A percentile compares a stretch with the other conserved stretches of the same genome.
phyloP scores from a whole-genome alignment of 2,888 invertebrate genomes.

The Pollenia amentaria region DNA sequence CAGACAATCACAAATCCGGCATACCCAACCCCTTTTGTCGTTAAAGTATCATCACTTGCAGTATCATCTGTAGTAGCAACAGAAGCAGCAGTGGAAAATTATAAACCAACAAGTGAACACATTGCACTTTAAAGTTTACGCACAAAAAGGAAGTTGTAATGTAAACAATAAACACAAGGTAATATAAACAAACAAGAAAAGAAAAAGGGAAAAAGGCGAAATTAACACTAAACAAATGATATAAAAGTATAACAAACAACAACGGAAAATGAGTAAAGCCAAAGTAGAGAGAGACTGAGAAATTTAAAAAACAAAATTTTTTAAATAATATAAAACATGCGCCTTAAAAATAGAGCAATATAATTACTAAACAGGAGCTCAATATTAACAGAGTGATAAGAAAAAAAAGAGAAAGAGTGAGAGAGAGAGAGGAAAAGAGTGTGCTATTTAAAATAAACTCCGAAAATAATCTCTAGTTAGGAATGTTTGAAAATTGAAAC shows the following conservation, averaged over 20 bases:
- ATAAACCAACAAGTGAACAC: constrained; percentile 72
- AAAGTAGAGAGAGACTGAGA: constrained; percentile 6
- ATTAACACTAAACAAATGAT: constrained; percentile 45
- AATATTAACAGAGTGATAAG: not conserved
- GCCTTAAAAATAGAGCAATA: constrained; percentile 14
- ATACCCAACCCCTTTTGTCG: not conserved
- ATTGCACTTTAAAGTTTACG: constrained; percentile 65
- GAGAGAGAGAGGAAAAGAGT: constrained; percentile 20
- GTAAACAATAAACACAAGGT: constrained; percentile 70
- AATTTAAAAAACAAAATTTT: not conserved
- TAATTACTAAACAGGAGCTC: not conserved
- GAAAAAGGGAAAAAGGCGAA: constrained; percentile 7
- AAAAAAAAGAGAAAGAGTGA: not conserved
- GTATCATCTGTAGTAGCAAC: constrained; percentile 36
- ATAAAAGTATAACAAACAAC: constrained; percentile 20
- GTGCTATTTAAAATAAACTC: constrained; percentile 27
- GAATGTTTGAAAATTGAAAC: constrained; percentile 5
- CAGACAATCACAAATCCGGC: not conserved
- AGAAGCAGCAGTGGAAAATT: constrained; percentile 21
- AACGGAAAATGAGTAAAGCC: constrained; percentile 12
- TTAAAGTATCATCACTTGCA: constrained; percentile 47
- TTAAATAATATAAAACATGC: constrained; percentile 35
- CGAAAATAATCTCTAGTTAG: constrained; percentile 34
- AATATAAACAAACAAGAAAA: constrained; percentile 60
- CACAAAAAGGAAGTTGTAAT: constrained; percentile 72